phyloP scores from a whole-genome alignment of 2,113 vertebrate species.

The Odontophorus gujanensis region DNA sequence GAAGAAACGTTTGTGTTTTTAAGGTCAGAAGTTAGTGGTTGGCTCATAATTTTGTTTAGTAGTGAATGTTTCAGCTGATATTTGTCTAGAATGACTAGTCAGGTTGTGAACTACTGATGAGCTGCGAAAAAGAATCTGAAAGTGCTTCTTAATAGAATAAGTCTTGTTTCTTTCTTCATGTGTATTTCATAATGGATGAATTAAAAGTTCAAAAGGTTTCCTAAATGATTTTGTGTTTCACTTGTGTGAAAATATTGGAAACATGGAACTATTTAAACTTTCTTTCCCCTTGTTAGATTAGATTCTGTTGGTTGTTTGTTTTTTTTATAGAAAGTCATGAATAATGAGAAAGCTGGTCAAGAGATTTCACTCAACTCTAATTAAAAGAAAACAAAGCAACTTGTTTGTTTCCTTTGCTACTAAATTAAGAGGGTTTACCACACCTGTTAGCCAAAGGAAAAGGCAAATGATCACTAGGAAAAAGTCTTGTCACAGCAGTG shows the following conservation, averaged over 20 bases:
- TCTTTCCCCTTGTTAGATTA: not conserved
- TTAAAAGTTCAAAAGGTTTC: not conserved
- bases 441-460: not conserved
- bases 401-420: not conserved
- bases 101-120: not conserved
- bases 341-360: not conserved
- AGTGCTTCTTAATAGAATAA: not conserved
- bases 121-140: not conserved
- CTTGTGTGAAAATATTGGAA: too few species aligned
- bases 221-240: not conserved
- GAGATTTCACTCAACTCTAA: not conserved
- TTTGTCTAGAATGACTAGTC: not conserved
- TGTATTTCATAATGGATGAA: not conserved
- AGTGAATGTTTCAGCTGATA: not conserved
- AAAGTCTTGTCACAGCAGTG: not conserved
- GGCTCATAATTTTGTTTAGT: not conserved
- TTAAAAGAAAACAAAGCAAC: too few species aligned
- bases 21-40: not conserved
- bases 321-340: not conserved
- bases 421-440: not conserved
- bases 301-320: not conserved
- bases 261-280: not conserved
- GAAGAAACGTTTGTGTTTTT: not conserved
- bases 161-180: not conserved
- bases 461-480: not conserved